Conservation (phyloP, 2,888 invertebrate genomes). For the Strigamia maritima region DNA sequence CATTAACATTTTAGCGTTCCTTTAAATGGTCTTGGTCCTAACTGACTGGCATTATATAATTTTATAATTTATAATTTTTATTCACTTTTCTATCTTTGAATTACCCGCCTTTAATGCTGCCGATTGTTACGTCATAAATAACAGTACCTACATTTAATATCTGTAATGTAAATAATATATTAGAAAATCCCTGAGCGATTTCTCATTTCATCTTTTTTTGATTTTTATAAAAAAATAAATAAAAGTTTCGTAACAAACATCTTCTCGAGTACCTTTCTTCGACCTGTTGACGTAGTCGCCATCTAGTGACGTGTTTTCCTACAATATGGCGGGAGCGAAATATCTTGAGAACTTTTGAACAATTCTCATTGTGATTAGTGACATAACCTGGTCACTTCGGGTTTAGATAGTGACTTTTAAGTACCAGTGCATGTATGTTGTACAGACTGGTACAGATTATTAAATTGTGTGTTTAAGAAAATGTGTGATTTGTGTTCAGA, state of each 20-base stretch:
- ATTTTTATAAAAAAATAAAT: too few relatives aligned
- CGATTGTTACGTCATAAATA: too few relatives aligned
- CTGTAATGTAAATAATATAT: too few relatives aligned
- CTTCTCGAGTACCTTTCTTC: neutral
- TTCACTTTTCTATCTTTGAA: too few relatives aligned
- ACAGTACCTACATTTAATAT: too few relatives aligned
- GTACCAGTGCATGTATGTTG: neutral
- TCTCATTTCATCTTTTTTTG: too few relatives aligned
- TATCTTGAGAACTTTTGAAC: constrained; percentile 8
- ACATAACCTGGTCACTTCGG: neutral
- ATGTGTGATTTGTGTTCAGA: constrained; percentile 96
- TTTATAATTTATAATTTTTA: too few relatives aligned
- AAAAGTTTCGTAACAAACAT: neutral
- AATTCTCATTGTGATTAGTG: constrained; percentile 31
- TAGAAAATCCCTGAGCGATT: too few relatives aligned
- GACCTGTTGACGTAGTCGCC: neutral
- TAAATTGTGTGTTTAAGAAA: constrained; percentile 42
- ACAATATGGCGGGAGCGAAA: constrained; percentile 32
- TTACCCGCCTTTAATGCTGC: too few relatives aligned
- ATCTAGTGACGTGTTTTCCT: constrained; percentile 20
- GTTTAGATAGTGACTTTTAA: neutral
- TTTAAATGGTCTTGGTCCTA: too few relatives aligned
- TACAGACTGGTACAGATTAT: neutral
- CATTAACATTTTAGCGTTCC: too few relatives aligned
- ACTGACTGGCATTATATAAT: too few relatives aligned